Percentiles rank a stretch among this genome's conserved stretches.
Evolutionary conservation across 2,797 vertebrate genomes (phyloP).

Genomic region (Trachurus trachurus): DNA sequence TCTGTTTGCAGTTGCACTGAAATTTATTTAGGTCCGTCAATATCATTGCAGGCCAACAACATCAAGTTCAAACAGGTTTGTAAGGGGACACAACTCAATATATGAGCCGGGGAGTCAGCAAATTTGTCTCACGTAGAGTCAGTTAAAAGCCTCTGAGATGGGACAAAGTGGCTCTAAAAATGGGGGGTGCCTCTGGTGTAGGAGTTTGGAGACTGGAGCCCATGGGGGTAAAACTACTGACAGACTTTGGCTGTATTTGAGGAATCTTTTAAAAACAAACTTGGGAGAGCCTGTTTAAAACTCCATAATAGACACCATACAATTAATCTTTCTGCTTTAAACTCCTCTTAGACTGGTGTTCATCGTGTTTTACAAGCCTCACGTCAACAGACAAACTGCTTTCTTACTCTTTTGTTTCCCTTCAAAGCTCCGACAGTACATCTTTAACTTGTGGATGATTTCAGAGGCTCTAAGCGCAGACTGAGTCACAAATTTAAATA

Average conservation of each 20-base stretch:
- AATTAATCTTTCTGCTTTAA: conserved; percentile 40
- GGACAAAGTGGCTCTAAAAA: conserved; percentile 24
- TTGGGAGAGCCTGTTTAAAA: conserved; percentile 33
- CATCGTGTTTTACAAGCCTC: conserved; percentile 38
- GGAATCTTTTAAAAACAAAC: conserved; percentile 16
- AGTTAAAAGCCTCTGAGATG: conserved; percentile 36
- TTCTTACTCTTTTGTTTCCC: conserved; percentile 55
- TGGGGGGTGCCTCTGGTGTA: conserved; percentile 5
- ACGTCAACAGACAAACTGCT: conserved; percentile 53
- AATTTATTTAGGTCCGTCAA: conserved; percentile 48
- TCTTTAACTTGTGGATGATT: conserved; percentile 59
- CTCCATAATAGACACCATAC: neutral
- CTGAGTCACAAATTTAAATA: conserved; percentile 64
- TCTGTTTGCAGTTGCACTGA: conserved; percentile 22
- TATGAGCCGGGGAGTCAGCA: conserved; percentile 46
- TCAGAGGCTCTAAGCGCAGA: conserved; percentile 56
- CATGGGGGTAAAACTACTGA: conserved; percentile 9
- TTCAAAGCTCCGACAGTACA: conserved; percentile 46
- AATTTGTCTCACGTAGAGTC: conserved; percentile 34
- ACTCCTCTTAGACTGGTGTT: conserved; percentile 30
- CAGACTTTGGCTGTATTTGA: conserved; percentile 5
- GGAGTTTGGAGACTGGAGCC: conserved; percentile 19
- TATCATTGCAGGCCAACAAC: conserved; percentile 41
- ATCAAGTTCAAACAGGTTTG: conserved; percentile 44
- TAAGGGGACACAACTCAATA: conserved; percentile 36